Conservation (phyloP, 2,888 invertebrate species). For the Lampropteryx suffumata region DNA sequence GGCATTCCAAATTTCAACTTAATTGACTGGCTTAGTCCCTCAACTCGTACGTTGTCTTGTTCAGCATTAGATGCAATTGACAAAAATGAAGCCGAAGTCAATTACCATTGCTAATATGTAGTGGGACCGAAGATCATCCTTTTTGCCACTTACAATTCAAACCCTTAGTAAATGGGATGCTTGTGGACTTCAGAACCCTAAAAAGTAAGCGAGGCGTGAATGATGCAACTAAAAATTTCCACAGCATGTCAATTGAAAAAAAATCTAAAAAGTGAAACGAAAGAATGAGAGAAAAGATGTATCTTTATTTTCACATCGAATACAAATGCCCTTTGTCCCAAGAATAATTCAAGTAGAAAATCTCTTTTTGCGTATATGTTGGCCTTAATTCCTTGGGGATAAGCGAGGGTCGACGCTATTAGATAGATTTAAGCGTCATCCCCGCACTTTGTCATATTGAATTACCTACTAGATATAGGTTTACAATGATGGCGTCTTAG, state of each 20-base stretch:
- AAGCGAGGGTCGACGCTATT: slow-evolving; percentile 30
- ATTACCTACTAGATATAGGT: slow-evolving; percentile 8
- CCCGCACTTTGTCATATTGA: slow-evolving; percentile 19
- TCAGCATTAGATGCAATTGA: no score
- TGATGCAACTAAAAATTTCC: no score
- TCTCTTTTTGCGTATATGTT: slow-evolving; percentile 34
- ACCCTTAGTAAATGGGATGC: no score
- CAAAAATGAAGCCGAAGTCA: no score
- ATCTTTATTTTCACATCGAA: slow-evolving; percentile 33
- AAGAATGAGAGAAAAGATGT: slow-evolving; percentile 24
- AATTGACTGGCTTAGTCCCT: no score
- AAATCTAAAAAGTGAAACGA: slow-evolving; percentile 10
- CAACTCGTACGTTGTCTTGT: no score
- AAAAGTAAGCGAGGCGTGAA: no score
- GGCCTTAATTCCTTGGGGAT: slow-evolving; percentile 32
- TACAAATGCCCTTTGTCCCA: slow-evolving; percentile 34
- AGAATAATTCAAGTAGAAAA: slow-evolving; percentile 36
- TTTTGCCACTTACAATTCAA: no score
- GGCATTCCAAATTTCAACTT: no score
- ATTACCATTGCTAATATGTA: no score
- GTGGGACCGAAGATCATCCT: no score
- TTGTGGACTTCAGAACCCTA: no score
- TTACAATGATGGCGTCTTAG: neutral
- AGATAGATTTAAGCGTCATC: slow-evolving; percentile 30
- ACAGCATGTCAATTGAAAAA: neutral